Evolutionary conservation across 2,888 invertebrate genomes (phyloP).

Genomic region (Nebria brevicollis): DNA sequence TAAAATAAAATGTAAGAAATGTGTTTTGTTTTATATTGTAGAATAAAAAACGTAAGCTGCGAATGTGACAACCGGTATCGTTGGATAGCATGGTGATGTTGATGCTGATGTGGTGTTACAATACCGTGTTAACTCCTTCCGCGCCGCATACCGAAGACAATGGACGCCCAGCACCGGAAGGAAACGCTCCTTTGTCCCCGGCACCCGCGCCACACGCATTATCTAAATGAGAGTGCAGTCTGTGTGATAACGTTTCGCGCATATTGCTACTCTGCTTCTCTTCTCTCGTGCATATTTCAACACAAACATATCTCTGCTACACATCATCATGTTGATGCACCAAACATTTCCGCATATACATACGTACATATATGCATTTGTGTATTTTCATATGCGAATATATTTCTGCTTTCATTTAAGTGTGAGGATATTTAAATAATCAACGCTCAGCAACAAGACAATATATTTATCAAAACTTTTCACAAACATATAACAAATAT

Average conservation of each 20-base stretch:
- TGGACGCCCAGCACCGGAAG: constrained; percentile 52
- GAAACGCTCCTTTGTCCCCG: constrained; percentile 48
- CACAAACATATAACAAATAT: too few species aligned
- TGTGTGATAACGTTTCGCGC: constrained; percentile 5
- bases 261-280: neutral
- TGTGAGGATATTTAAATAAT: too few species aligned
- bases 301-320: neutral
- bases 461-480: too few species aligned
- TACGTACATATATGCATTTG: too few species aligned
- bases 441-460: too few species aligned
- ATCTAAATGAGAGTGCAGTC: constrained; percentile 35
- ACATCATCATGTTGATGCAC: neutral
- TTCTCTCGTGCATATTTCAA: constrained; percentile 7
- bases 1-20: too few species aligned
- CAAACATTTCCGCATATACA: too few species aligned
- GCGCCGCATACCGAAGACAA: constrained; percentile 57
- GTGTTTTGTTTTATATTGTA: neutral
- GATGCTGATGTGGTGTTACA: constrained; percentile 51
- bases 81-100: neutral
- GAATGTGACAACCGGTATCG: constrained; percentile 14
- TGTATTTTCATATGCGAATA: too few species aligned
- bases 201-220: constrained; percentile 22
- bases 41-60: neutral
- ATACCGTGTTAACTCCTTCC: constrained; percentile 59
- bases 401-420: too few species aligned